phyloP scores from a whole-genome alignment of 2,113 vertebrate genomes.

The Zapornia atra region DNA sequence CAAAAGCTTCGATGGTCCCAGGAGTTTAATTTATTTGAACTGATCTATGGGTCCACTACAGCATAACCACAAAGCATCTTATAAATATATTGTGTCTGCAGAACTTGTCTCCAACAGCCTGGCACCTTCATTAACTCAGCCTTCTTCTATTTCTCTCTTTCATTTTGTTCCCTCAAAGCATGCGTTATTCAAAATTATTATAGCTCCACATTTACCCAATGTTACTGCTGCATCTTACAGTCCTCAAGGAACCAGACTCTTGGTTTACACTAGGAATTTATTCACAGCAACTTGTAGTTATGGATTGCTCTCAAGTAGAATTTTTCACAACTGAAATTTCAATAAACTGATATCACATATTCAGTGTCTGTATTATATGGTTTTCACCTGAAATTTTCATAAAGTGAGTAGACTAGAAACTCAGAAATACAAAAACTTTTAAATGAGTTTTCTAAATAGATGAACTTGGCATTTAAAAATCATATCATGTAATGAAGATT shows the following conservation, averaged over 20 bases:
- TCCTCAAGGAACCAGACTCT: not conserved
- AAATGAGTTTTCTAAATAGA: not conserved
- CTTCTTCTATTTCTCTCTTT: not conserved
- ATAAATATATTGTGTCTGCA: not conserved
- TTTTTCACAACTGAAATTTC: not conserved
- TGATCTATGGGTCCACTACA: not conserved
- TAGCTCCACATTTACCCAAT: not conserved
- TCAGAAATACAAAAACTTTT: not conserved
- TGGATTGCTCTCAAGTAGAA: not conserved
- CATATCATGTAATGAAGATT: not conserved
- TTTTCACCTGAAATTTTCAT: not conserved
- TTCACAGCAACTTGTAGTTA: not conserved
- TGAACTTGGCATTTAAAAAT: constrained; percentile 27
- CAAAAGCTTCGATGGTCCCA: not conserved
- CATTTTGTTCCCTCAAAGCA: not conserved
- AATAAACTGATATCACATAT: not conserved
- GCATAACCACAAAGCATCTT: not conserved
- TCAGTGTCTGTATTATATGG: not conserved
- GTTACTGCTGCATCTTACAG: not conserved
- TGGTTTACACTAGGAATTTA: not conserved
- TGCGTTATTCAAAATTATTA: not conserved
- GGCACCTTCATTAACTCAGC: not conserved
- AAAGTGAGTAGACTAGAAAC: not conserved
- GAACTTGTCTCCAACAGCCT: not conserved
- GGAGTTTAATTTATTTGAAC: not conserved